Evolutionary conservation across 2,113 vertebrate species (phyloP).

Genomic region (Sylvietta virens): DNA sequence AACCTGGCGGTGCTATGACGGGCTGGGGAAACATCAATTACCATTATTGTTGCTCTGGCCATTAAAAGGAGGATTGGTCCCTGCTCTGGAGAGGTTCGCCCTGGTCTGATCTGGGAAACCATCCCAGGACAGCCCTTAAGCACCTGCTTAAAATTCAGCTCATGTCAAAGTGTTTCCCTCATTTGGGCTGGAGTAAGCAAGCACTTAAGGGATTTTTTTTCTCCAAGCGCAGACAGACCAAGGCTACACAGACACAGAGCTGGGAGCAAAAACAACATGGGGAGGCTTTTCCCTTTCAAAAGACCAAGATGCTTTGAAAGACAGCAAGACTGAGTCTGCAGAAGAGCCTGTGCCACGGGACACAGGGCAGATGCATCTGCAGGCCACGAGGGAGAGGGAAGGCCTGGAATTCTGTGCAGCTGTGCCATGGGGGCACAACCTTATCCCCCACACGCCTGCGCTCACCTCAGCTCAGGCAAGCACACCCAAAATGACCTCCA

Average conservation of each 20-base stretch:
- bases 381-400: background rate
- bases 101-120: conserved; percentile 8
- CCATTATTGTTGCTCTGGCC: background rate
- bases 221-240: background rate
- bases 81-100: background rate
- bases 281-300: background rate
- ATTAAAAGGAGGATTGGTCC: conserved; percentile 8
- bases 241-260: background rate
- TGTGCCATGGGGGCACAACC: background rate
- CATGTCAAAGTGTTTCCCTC: background rate
- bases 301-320: background rate
- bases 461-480: background rate
- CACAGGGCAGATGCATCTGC: background rate
- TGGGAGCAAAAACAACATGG: background rate
- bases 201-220: background rate
- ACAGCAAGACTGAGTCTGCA: background rate
- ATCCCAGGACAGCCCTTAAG: conserved; percentile 2
- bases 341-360: accelerated
- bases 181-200: background rate
- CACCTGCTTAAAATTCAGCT: conserved; percentile 26
- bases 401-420: background rate
- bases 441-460: accelerated
- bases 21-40: conserved; percentile 15
- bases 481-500: accelerated
- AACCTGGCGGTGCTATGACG: background rate